These are phyloP conservation scores for Chunga burmeisteri DNA, from an alignment of 2,113 vertebrate genomes.

Conservation along the genomic window DNA sequence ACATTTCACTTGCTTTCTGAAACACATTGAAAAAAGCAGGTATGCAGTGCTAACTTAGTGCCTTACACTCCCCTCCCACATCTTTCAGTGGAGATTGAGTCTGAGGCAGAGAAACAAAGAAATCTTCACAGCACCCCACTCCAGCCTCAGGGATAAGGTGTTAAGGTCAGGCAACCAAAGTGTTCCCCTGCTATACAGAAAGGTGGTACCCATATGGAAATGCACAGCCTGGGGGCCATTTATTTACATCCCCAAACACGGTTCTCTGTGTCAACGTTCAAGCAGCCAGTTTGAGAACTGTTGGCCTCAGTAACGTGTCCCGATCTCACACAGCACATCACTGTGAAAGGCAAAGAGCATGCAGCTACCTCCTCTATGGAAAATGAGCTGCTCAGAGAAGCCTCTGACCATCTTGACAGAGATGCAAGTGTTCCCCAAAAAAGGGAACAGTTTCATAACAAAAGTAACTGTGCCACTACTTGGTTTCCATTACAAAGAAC, in stretches of 20 bases:
- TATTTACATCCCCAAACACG: not conserved
- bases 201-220: not conserved
- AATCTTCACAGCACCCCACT: not conserved
- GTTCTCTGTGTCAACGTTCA: not conserved
- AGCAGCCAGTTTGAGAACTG: not conserved
- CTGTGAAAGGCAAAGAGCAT: not conserved
- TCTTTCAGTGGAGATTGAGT: not conserved
- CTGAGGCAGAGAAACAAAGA: not conserved
- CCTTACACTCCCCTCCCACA: not conserved
- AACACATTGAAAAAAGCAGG: not conserved
- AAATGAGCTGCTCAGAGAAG: not conserved
- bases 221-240: not conserved
- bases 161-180: not conserved
- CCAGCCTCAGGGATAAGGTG: not conserved
- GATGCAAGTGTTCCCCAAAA: accelerated
- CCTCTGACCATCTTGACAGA: not conserved
- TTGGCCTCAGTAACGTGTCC: not conserved
- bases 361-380: not conserved
- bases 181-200: not conserved
- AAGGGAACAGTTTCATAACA: not conserved
- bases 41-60: not conserved
- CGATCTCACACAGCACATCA: not conserved
- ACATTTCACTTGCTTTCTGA: not conserved
- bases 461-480: not conserved
- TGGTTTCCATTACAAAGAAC: not conserved